Evolutionary conservation across 2,113 vertebrate genomes (phyloP), one percentile per base, ranked within the genome.

Genomic region (Scalopus aquaticus): DNA sequence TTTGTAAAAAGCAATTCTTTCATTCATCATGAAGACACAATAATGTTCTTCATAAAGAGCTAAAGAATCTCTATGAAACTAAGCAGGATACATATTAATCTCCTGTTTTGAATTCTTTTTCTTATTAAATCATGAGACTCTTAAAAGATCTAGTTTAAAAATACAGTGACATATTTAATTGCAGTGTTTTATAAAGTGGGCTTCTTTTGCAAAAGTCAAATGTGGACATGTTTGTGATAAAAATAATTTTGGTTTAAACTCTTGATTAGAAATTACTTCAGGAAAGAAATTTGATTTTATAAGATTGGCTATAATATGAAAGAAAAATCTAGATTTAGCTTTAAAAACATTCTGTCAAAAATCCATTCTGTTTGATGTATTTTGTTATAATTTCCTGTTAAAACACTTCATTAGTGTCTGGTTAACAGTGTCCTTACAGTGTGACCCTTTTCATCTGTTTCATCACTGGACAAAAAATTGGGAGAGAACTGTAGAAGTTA

Each of bases 81-180:
- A n/a, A 90, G 72, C 24, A 91, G 64, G 32, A 44, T 67, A 91
- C 78, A 89, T 93, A 69, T 17, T 76, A 56, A n/a, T 79, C n/a
- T 35, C 39, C 64, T 84, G 10, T 49, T 94, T 94, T 67, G 76
- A 80, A 46, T 83, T 91, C 67, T 0, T 72, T 84, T 90, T 54
- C 51, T 56, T 87, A 42, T 30, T 65, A 87, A 96, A 62, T 92
- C 37, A 84, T 76, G 79, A 60, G 32, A 80, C 56, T 42, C 92
- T 93, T 89, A 22, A 93, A 77, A 84, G 54, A 64, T 85, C 92
- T 56, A 2, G 9, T 65, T 96, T 93, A 67, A 87, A 96, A 97
- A 37, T 93, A 42, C 77, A 88, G 82, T 89, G 64, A 94, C 95
- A 73, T 46, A 91, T 83, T 16, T 77, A 26, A 79, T 62, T 56